A percentile compares a stretch with the other conserved stretches of the same genome.
Evolutionary conservation across 1,140 invertebrate genomes (phyloP).

Genomic region (Branchinecta lindahli): DNA sequence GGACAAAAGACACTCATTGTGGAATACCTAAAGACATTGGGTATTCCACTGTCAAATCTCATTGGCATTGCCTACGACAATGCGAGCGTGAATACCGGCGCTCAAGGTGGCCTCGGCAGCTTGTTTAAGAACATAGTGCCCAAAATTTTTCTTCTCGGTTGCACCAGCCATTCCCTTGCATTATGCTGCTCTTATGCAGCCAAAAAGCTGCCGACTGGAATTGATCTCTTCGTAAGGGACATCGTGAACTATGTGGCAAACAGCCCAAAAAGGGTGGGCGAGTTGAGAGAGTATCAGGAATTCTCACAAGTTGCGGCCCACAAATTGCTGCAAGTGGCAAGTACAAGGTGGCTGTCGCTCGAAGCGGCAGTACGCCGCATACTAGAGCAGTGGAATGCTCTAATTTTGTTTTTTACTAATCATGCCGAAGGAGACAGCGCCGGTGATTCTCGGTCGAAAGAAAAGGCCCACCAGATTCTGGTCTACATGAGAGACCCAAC

Average conservation of each 20-base stretch:
- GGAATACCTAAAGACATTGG: background rate
- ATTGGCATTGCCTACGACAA: background rate
- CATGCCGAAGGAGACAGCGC: background rate
- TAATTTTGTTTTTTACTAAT: constrained; percentile 3
- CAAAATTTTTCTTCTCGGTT: background rate
- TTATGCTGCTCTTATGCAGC: background rate
- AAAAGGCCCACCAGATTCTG: background rate
- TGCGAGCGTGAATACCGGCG: background rate
- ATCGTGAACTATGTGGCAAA: background rate
- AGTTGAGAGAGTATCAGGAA: background rate
- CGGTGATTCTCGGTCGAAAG: background rate
- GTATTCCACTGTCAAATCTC: background rate
- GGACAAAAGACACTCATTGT: background rate
- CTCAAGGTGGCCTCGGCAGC: background rate
- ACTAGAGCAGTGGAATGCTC: constrained; percentile 7
- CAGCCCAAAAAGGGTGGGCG: background rate
- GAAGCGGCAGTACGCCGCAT: background rate
- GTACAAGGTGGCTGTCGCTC: background rate
- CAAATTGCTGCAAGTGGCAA: background rate
- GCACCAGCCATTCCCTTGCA: background rate
- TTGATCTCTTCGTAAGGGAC: background rate
- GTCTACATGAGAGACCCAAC: constrained; percentile 2
- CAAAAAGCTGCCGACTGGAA: background rate
- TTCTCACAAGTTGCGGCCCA: background rate
- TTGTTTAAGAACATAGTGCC: background rate